These are phyloP conservation scores for Pyrrhia umbra DNA, from an alignment of 2,888 invertebrate species.

Conservation along the genomic window DNA sequence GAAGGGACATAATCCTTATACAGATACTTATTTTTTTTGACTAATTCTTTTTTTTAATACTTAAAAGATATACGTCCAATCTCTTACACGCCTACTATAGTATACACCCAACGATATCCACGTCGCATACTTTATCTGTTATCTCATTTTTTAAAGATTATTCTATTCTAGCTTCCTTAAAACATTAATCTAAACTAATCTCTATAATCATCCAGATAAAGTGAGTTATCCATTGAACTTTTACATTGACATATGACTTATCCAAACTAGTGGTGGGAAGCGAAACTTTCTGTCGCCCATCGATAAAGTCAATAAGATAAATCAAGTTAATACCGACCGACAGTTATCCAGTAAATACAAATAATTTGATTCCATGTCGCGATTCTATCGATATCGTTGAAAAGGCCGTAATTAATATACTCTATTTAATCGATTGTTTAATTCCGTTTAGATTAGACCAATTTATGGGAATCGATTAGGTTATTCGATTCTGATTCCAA, in stretches of 20 bases:
- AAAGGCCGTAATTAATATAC: slow-evolving; percentile 71
- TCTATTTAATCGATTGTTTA: slow-evolving; percentile 66
- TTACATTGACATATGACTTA: slow-evolving; percentile 66
- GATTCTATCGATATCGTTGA: slow-evolving; percentile 73
- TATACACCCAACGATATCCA: slow-evolving; percentile 59
- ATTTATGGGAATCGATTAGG: slow-evolving; percentile 56
- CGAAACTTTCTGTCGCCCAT: slow-evolving; percentile 74
- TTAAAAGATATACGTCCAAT: slow-evolving; percentile 27
- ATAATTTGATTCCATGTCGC: slow-evolving; percentile 75
- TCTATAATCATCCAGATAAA: slow-evolving; percentile 66
- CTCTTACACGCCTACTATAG: slow-evolving; percentile 50
- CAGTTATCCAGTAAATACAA: slow-evolving; percentile 74
- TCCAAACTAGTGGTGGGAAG: slow-evolving; percentile 63
- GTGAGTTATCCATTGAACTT: slow-evolving; percentile 63
- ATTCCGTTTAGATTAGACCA: slow-evolving; percentile 52
- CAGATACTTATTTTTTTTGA: neutral
- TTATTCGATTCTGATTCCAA: slow-evolving; percentile 56
- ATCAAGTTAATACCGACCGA: slow-evolving; percentile 76
- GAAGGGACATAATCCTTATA: no score
- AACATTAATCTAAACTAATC: slow-evolving; percentile 64
- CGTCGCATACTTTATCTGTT: slow-evolving; percentile 76
- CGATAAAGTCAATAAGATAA: slow-evolving; percentile 85
- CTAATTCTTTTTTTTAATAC: neutral
- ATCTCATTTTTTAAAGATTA: slow-evolving; percentile 86
- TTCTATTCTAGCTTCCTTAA: slow-evolving; percentile 70